phyloP scores from a whole-genome alignment of 2,113 vertebrate species.

The Gallinago paraguaiae region DNA sequence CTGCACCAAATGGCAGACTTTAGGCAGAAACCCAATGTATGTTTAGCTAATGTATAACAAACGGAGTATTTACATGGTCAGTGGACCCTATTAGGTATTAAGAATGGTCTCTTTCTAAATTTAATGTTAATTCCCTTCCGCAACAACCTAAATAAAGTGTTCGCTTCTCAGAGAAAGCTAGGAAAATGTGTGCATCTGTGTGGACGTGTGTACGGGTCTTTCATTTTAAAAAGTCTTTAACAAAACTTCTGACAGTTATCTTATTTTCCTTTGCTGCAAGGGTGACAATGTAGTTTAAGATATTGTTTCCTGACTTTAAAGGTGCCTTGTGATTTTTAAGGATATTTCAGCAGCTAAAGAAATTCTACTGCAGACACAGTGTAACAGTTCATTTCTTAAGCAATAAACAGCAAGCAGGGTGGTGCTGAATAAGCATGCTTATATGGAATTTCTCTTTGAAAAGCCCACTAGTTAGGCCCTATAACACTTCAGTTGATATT shows the following conservation, averaged over 20 bases:
- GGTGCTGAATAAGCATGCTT: slow-evolving; percentile 85
- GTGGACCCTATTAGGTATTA: slow-evolving; percentile 73
- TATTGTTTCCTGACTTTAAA: slow-evolving; percentile 72
- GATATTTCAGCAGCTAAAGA: slow-evolving; percentile 63
- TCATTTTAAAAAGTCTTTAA: slow-evolving; percentile 64
- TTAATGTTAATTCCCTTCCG: slow-evolving; percentile 72
- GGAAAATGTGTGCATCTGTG: background rate
- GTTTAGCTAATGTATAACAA: slow-evolving; percentile 84
- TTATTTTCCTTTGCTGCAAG: slow-evolving; percentile 55
- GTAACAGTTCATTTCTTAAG: slow-evolving; percentile 75
- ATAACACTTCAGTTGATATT: slow-evolving; percentile 79
- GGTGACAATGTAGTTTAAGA: slow-evolving; percentile 63
- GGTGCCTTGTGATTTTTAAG: slow-evolving; percentile 62
- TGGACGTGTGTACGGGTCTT: background rate
- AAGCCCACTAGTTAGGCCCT: slow-evolving; percentile 80
- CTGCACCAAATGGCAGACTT: slow-evolving; percentile 81
- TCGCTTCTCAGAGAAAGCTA: background rate
- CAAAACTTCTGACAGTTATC: slow-evolving; percentile 70
- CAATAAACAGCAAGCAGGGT: slow-evolving; percentile 74
- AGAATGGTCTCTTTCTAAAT: slow-evolving; percentile 75
- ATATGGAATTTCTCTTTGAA: slow-evolving; percentile 82
- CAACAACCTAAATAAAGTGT: slow-evolving; percentile 64
- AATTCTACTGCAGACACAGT: slow-evolving; percentile 64
- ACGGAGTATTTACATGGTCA: slow-evolving; percentile 82
- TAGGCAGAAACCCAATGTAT: slow-evolving; percentile 83